Evolutionary conservation across 2,797 vertebrate genomes (phyloP), one percentile per base, ranked within the genome.

Genomic region (Lophotriccus pileatus): DNA sequence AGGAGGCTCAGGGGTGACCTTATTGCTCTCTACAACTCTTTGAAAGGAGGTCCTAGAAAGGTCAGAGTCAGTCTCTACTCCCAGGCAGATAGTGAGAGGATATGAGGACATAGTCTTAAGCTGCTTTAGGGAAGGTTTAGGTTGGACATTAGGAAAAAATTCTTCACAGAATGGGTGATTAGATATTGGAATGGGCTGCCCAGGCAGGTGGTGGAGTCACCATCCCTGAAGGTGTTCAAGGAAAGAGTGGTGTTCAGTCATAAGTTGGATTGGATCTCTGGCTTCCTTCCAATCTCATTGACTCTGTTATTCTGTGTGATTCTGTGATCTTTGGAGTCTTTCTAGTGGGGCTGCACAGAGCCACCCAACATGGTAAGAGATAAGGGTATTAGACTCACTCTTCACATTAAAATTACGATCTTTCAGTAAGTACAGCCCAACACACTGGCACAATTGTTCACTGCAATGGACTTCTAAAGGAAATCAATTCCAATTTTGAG

Each of bases 11-110:
- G 12, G 25, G 4, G 13, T 0, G 27, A 44, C 8, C 4, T 22
- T 14, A 4, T 20, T 37, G 9, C 23, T 50, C 14, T 4, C 12
- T 5, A 18, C 9, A 36, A 0, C 18, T 56, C 1, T 14, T n/a
- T 73, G n/a, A 30, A 17, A 18, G 16, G n/a, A 58, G 0, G 1
- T 50, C 49, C 49, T 39, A 2, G 4, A 14, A 30, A 18, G 20
- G 6, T 28, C 9, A 5, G 3, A 1, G n/a, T 63, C 8, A 11
- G 5, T 5, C 8, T 52, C 34, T 52, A 80, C 28, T 80, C 13
- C 24, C 13, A 37, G 10, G 19, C 10, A 73, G 2, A n/a, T 7
- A 10, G 9, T 14, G 25, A 34, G 8, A 72, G 23, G 9, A 50
- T 11, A 50, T 58, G 43, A 50, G 8, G 20, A 50, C 7, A 41